Evolutionary conservation across 2,797 vertebrate species (phyloP).

Genomic region (Schizothorax lantsangensis): DNA sequence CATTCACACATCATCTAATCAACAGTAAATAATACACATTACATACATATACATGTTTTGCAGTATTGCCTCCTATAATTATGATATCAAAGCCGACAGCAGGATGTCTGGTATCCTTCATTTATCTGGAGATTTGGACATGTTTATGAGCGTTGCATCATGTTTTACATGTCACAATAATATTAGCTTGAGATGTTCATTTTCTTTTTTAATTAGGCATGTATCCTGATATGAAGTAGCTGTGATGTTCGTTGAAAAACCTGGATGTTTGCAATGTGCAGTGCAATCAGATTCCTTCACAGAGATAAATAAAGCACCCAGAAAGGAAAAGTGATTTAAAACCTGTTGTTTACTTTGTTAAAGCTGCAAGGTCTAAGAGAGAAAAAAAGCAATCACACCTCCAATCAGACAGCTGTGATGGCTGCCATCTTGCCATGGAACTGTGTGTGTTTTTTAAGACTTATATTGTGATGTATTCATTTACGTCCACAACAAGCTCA

Average conservation of each 20-base stretch:
- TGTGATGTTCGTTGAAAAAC: background rate
- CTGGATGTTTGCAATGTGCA: background rate
- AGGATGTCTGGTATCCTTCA: slow-evolving; percentile 9
- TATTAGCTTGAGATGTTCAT: slow-evolving; percentile 7
- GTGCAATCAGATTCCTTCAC: slow-evolving; percentile 49
- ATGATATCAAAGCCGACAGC: slow-evolving; percentile 31
- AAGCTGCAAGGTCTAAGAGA: slow-evolving; percentile 47
- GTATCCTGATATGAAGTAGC: background rate
- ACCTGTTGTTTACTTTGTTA: slow-evolving; percentile 54
- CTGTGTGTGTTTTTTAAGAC: slow-evolving; percentile 39
- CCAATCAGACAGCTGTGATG: slow-evolving; percentile 41
- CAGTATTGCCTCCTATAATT: slow-evolving; percentile 34
- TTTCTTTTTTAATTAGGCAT: slow-evolving; percentile 27
- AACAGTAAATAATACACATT: background rate
- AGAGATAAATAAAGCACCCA: slow-evolving; percentile 44
- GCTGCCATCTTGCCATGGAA: slow-evolving; percentile 50
- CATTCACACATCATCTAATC: slow-evolving; percentile 20
- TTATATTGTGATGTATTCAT: slow-evolving; percentile 61
- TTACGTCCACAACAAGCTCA: slow-evolving; percentile 62
- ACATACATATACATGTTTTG: background rate
- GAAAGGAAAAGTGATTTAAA: slow-evolving; percentile 37
- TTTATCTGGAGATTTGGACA: slow-evolving; percentile 14
- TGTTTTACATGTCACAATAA: background rate
- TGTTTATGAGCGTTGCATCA: background rate
- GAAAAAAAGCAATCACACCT: slow-evolving; percentile 38